These are phyloP conservation scores for Metopia argyrocephala DNA, from an alignment of 2,888 invertebrate species.

Conservation along the genomic window DNA sequence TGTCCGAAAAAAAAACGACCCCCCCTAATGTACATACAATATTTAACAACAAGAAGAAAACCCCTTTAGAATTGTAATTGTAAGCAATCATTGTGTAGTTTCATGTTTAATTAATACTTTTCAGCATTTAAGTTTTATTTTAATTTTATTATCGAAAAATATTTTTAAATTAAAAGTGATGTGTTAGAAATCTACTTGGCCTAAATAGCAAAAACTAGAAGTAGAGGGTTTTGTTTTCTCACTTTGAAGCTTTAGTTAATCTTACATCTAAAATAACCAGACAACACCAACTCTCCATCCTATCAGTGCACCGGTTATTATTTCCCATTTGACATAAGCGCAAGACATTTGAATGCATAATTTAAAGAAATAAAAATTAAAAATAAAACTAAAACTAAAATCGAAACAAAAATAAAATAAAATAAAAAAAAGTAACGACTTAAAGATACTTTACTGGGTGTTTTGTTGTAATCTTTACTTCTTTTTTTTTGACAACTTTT, in stretches of 20 bases:
- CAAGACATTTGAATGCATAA: conserved; percentile 38
- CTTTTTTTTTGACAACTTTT: conserved; percentile 35
- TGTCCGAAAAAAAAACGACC: too few relatives aligned
- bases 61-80: too few relatives aligned
- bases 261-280: background rate
- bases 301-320: conserved; percentile 19
- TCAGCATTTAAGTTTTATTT: too few relatives aligned
- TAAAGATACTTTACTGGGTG: background rate
- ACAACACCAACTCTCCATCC: background rate
- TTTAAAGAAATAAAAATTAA: conserved; percentile 1
- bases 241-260: background rate
- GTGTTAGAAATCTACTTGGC: background rate
- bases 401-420: background rate
- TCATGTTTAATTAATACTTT: too few relatives aligned
- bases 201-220: background rate
- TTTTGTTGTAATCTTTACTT: too few relatives aligned
- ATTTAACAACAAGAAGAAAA: too few relatives aligned
- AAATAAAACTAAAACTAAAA: too few relatives aligned
- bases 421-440: background rate
- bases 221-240: background rate
- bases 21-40: too few relatives aligned
- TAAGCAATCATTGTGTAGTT: too few relatives aligned
- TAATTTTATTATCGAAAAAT: too few relatives aligned
- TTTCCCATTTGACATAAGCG: conserved; percentile 30
- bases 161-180: too few relatives aligned